phyloP scores from a whole-genome alignment of 2,113 vertebrate genomes.

The Cygnus buccinator region DNA sequence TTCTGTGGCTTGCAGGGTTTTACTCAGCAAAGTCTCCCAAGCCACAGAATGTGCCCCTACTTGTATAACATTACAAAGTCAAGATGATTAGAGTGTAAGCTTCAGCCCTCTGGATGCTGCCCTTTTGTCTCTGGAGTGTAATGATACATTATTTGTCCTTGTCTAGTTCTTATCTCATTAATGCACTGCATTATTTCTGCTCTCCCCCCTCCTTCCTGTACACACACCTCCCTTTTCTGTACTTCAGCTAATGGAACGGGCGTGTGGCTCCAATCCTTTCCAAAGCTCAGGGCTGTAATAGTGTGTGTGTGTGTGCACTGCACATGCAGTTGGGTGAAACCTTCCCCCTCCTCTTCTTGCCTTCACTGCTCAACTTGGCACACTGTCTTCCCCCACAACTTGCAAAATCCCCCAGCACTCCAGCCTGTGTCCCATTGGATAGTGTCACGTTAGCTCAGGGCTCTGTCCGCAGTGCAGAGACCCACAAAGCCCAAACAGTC shows the following conservation, averaged over 20 bases:
- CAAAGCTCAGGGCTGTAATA: neutral
- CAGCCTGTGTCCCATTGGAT: neutral
- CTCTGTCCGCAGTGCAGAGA: rapidly evolving
- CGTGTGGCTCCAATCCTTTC: neutral
- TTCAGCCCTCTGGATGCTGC: constrained; percentile 64
- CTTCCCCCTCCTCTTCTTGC: neutral
- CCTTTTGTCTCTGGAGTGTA: constrained; percentile 67
- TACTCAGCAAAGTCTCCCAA: constrained; percentile 70
- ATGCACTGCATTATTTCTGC: neutral
- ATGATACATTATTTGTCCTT: constrained; percentile 46
- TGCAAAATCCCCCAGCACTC: neutral
- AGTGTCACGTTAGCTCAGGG: neutral
- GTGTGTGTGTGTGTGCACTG: neutral
- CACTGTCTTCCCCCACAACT: rapidly evolving
- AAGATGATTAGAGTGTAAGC: constrained; percentile 66
- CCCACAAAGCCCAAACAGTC: neutral
- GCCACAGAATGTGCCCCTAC: constrained; percentile 69
- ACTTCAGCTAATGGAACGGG: neutral
- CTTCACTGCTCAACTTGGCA: neutral
- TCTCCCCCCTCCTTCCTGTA: neutral
- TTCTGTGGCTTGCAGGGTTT: constrained; percentile 67
- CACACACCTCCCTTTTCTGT: neutral
- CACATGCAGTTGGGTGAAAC: neutral
- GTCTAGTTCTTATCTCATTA: constrained; percentile 62
- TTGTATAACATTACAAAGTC: constrained; percentile 73